Conservation (phyloP, 2,113 vertebrate species). For the Phyllostomus hastatus region DNA sequence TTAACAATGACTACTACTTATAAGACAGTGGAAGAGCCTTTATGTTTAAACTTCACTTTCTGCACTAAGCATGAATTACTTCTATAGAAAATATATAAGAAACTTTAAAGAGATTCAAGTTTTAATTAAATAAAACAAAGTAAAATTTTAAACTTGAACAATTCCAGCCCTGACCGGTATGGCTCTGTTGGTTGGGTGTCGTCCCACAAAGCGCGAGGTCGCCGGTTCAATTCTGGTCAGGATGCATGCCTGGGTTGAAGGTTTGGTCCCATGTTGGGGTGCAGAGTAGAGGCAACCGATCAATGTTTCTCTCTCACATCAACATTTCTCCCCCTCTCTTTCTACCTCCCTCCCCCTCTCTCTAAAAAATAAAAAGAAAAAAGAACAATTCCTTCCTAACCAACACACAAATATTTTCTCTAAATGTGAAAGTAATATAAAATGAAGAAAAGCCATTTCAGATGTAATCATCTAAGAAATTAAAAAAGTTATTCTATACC, state of each 20-base stretch:
- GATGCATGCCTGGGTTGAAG: too few relatives aligned
- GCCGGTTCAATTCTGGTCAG: too few relatives aligned
- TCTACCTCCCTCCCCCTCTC: too few relatives aligned
- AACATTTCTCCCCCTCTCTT: too few relatives aligned
- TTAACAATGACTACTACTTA: not conserved
- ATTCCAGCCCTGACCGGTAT: too few relatives aligned
- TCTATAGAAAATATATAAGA: not conserved
- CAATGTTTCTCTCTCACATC: too few relatives aligned
- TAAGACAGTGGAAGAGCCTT: not conserved
- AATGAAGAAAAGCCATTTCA: slow-evolving; percentile 28
- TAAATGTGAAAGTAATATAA: slow-evolving; percentile 8
- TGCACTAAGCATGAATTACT: not conserved
- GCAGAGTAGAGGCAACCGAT: too few relatives aligned
- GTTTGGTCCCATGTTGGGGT: too few relatives aligned
- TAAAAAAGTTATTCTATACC: not conserved
- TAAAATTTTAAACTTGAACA: not conserved
- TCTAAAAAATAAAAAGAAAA: not conserved
- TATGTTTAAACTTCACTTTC: not conserved
- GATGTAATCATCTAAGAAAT: not conserved
- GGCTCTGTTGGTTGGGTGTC: too few relatives aligned
- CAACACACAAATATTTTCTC: slow-evolving; percentile 5
- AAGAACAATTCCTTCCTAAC: not conserved
- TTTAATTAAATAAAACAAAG: slow-evolving; percentile 4
- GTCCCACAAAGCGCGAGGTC: too few relatives aligned
- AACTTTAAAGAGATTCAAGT: not conserved